phyloP scores from a whole-genome alignment of 2,797 vertebrate species.

The Acipenser oxyrinchus region DNA sequence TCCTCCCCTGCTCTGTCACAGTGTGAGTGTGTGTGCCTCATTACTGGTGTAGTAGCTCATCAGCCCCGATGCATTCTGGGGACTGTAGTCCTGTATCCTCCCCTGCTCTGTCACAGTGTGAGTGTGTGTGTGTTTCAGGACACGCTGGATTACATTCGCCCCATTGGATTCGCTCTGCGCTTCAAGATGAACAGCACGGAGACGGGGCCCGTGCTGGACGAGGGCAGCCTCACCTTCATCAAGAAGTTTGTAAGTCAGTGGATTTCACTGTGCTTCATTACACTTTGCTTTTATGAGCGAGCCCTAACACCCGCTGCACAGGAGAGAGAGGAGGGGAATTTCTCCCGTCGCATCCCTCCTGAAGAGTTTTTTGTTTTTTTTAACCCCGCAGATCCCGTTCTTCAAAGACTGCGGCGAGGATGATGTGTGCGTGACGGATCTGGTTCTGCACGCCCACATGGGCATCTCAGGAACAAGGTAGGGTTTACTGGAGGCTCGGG shows the following conservation, averaged over 20 bases:
- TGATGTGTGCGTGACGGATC: conserved; percentile 75
- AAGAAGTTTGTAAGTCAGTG: conserved; percentile 67
- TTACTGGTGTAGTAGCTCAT: too few relatives aligned
- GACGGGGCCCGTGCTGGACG: conserved; percentile 71
- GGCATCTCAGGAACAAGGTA: conserved; percentile 79
- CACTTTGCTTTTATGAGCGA: not conserved
- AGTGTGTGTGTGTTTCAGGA: conserved; percentile 56
- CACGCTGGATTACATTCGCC: conserved; percentile 85
- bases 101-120: conserved; percentile 3
- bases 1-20: too few relatives aligned
- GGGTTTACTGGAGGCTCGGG: too few relatives aligned
- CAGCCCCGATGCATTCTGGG: too few relatives aligned
- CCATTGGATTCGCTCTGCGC: conserved; percentile 71
- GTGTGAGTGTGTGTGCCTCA: too few relatives aligned
- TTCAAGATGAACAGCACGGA: conserved; percentile 71
- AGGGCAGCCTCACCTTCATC: conserved; percentile 63
- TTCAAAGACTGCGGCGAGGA: conserved; percentile 94
- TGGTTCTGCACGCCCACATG: conserved; percentile 73
- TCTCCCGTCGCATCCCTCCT: too few relatives aligned
- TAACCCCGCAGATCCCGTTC: conserved; percentile 72
- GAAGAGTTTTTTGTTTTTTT: not conserved
- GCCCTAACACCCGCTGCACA: too few relatives aligned
- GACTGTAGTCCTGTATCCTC: not conserved
- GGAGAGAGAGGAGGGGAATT: too few relatives aligned
- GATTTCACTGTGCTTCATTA: not conserved